phyloP scores from a whole-genome alignment of 2,113 vertebrate species.

The Pyxicephalus adspersus region DNA sequence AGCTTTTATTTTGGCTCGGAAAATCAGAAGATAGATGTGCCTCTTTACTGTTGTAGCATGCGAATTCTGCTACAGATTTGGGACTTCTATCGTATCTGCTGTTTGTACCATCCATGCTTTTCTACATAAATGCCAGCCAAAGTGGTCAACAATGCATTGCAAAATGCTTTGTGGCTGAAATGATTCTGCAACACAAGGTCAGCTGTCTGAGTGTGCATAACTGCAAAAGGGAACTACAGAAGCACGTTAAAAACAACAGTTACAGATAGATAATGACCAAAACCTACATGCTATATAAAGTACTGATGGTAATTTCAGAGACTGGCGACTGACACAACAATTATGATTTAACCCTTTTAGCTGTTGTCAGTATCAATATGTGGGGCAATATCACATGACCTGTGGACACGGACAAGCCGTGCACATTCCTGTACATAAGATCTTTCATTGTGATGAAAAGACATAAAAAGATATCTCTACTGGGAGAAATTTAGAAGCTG shows the following conservation, averaged over 20 bases:
- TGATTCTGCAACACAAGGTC: conserved; percentile 14
- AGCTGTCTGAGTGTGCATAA: background rate
- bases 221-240: background rate
- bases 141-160: conserved; percentile 42
- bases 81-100: conserved; percentile 13
- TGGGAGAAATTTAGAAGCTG: too few relatives aligned
- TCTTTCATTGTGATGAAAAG: too few relatives aligned
- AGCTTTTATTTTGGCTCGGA: conserved; percentile 44
- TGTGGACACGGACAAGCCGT: too few relatives aligned
- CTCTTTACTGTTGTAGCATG: conserved; percentile 38
- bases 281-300: background rate
- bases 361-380: too few relatives aligned
- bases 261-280: background rate
- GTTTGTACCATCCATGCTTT: conserved; percentile 20
- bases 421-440: too few relatives aligned
- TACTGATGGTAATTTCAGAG: too few relatives aligned
- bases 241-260: too few relatives aligned
- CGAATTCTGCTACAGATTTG: conserved; percentile 40
- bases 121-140: conserved; percentile 38
- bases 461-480: too few relatives aligned
- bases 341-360: too few relatives aligned
- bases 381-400: too few relatives aligned
- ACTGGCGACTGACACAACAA: too few relatives aligned
- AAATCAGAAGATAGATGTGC: conserved; percentile 47
- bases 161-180: conserved; percentile 33